Evolutionary conservation across 2,113 vertebrate species (phyloP).

Genomic region (Rattus norvegicus): DNA sequence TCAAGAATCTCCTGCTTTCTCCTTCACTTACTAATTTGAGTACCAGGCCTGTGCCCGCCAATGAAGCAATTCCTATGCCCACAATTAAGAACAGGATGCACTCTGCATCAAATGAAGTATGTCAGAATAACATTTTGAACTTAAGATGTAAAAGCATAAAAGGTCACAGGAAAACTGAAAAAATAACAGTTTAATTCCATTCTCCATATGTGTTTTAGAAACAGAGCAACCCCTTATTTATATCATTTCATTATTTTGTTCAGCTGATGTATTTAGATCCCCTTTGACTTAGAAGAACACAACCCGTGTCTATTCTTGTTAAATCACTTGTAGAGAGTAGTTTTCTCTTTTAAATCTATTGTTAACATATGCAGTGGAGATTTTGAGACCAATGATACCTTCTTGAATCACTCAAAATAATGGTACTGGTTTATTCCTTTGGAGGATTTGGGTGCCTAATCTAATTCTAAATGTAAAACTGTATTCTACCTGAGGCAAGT

Average conservation of each 20-base stretch:
- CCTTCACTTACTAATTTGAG: neutral
- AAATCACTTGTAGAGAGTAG: neutral
- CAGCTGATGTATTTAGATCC: neutral
- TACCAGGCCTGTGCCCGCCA: neutral
- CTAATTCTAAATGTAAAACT: constrained; percentile 40
- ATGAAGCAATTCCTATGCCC: neutral
- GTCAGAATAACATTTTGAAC: neutral
- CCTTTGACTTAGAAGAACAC: neutral
- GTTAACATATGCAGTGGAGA: constrained; percentile 11
- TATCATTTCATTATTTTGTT: neutral
- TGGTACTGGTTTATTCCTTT: constrained; percentile 58
- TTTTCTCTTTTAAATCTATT: constrained; percentile 33
- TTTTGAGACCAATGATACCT: constrained; percentile 27
- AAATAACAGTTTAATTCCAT: neutral
- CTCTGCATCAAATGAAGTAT: neutral
- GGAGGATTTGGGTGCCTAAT: constrained; percentile 37
- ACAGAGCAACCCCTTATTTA: neutral
- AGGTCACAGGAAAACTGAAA: neutral
- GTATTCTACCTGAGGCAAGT: constrained; percentile 52
- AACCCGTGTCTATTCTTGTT: constrained; percentile 2
- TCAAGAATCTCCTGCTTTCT: neutral
- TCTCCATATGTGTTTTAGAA: constrained; percentile 15
- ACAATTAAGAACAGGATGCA: neutral
- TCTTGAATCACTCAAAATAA: constrained; percentile 53
- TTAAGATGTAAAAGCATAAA: neutral